Evolutionary conservation across 2,888 invertebrate genomes (phyloP), one percentile per base, ranked within the genome.

Genomic region (Priocnemis perturbator): DNA sequence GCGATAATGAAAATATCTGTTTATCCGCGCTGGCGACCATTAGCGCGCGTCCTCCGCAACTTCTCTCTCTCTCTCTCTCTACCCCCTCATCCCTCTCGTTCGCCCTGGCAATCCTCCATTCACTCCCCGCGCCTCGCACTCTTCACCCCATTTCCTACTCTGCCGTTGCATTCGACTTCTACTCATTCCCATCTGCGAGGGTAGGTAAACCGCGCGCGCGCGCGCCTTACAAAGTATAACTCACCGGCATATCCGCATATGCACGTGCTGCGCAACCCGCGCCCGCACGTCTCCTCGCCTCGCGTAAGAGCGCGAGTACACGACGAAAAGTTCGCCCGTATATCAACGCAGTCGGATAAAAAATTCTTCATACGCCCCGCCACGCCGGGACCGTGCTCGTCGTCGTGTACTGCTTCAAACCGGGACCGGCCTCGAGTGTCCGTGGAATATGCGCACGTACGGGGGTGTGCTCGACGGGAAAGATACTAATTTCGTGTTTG

Each of bases 301-400:
- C 47, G 9, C 47, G 47, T 47, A 15, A 17, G 9, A 47, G 26
- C 47, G 50, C 55, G 45, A 17, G 17, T 45, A 20, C 57, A 23
- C 55, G 64, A 55, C 55, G 59, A 67, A 67, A 70, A 70, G 66
- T 74, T 70, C 56, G n/a, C 67, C 58, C 63, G 47, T 65, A 67
- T 53, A 63, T 70, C 67, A 66, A 60, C 37, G 50, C 23, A 26
- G 56, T 19, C 45, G 55, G 21, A 30, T 21, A 26, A 26, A 62
- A 62, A 62, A 67, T 50, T 48, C 52, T 66, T 47, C 19, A 55
- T 45, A 26, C n/a, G 20, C 50, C 17, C 50, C n/a, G 50, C 50
- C 50, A 9, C 19, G 19, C 30, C 44, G 23, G 50, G 17, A 20
- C 4, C 50, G 50, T 50, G 50, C 9, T 9, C 37, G 50, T 26